Evolutionary conservation across 2,888 invertebrate genomes (phyloP), one percentile per base, ranked within the genome.

Genomic region (Pediacus dermestoides): DNA sequence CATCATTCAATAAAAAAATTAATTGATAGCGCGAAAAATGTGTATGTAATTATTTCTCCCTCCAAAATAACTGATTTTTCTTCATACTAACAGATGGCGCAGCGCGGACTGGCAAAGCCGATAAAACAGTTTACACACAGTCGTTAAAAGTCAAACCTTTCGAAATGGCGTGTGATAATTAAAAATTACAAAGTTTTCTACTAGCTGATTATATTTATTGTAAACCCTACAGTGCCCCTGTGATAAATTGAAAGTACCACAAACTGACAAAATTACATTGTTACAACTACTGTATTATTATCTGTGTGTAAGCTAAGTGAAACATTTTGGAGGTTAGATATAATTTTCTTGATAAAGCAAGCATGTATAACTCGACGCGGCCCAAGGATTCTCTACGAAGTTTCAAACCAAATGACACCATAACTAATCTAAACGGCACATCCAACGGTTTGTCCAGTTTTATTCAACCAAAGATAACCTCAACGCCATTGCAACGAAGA

Each of bases 381-480:
- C 26, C 26, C 15, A 33, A 28, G 16, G 36, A 46, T 13, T 43
- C 48, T n/a, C 42, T 39, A 11, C 34, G 31, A n/a, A n/a, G n/a
- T n/a, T n/a, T n/a, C n/a, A n/a, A n/a, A n/a, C n/a, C n/a, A n/a
- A n/a, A n/a, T n/a, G n/a, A n/a, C n/a, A n/a, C n/a, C n/a, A n/a
- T n/a, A n/a, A 45, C 25, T 27, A 25, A 15, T 18, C 10, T 34
- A 9, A 45, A 47, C 23, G 50, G 48, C 4, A 39, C 43, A 7
- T 18, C 30, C n/a, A 46, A 53, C 34, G 50, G 48, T 7, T 32
- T 43, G 2, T 16, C 33, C 16, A 44, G 34, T 16, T 39, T 46
- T 35, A 11, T 40, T n/a, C 25, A 27, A 16, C 57, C 57, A 10
- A 49, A 53, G 48, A 44, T 54, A 26, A 58, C 58, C 30, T 57